A percentile compares a stretch with the other conserved stretches of the same genome.
phyloP scores from a whole-genome alignment of 2,888 invertebrate species.

The Xylocampa areola region DNA sequence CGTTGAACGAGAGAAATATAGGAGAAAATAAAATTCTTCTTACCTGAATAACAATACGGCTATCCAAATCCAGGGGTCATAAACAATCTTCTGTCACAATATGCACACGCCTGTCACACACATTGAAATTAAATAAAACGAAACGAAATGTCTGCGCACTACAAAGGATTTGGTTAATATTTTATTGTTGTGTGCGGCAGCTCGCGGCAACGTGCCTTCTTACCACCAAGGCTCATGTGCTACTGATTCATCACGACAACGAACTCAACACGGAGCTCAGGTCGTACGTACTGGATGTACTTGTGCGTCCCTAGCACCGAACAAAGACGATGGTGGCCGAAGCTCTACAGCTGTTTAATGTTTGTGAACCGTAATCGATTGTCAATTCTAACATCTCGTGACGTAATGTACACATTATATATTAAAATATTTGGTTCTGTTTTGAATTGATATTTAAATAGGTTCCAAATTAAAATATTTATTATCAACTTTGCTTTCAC shows the following conservation, averaged over 20 bases:
- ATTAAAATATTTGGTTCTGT: neutral
- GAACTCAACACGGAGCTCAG: slow-evolving; percentile 67
- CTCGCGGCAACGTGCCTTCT: slow-evolving; percentile 54
- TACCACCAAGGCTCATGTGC: slow-evolving; percentile 58
- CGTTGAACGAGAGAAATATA: slow-evolving; percentile 26
- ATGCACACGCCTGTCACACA: slow-evolving; percentile 66
- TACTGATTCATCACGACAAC: slow-evolving; percentile 79
- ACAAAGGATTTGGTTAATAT: slow-evolving; percentile 66
- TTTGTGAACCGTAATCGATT: slow-evolving; percentile 85
- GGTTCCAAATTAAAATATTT: neutral
- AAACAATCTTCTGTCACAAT: slow-evolving; percentile 62
- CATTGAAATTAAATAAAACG: slow-evolving; percentile 51
- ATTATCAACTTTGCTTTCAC: neutral
- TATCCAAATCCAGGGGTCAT: slow-evolving; percentile 64
- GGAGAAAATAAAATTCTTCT: slow-evolving; percentile 46
- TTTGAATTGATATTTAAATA: fast-evolving
- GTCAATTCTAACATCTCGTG: slow-evolving; percentile 64
- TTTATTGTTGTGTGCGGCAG: slow-evolving; percentile 61
- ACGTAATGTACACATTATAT: slow-evolving; percentile 62
- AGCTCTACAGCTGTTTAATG: slow-evolving; percentile 85
- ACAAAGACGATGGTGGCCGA: slow-evolving; percentile 79
- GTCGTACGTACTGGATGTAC: slow-evolving; percentile 62
- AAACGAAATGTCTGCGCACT: slow-evolving; percentile 62
- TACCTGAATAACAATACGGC: slow-evolving; percentile 62
- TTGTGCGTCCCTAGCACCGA: slow-evolving; percentile 66